Conservation (phyloP, 92 coral and sea anemone genomes). For the Parazoanthus darwini region DNA sequence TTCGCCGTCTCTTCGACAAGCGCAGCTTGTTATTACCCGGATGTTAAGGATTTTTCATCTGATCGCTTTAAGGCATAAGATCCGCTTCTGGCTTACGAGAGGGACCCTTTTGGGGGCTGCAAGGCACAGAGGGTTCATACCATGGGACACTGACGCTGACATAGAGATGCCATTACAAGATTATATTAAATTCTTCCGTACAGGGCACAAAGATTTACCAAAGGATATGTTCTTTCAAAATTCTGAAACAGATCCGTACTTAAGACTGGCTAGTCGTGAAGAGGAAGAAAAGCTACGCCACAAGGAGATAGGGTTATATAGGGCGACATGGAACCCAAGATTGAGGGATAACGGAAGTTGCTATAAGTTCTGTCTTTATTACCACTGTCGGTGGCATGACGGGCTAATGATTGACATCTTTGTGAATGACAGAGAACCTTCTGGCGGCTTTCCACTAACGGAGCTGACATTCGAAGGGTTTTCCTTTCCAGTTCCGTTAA, state of each 20-base stretch:
- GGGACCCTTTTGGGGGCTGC: slow-evolving; percentile 76
- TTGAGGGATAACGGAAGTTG: slow-evolving; percentile 69
- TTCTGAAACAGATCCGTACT: slow-evolving; percentile 51
- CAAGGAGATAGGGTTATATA: slow-evolving; percentile 54
- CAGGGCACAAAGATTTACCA: slow-evolving; percentile 60
- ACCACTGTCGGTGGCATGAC: slow-evolving; percentile 73
- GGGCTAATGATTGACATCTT: slow-evolving; percentile 73
- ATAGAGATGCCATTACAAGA: slow-evolving; percentile 64
- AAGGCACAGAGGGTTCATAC: slow-evolving; percentile 73
- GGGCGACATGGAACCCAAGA: slow-evolving; percentile 62
- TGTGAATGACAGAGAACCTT: slow-evolving; percentile 20
- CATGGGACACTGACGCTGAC: slow-evolving; percentile 74
- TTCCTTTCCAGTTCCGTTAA: slow-evolving; percentile 53
- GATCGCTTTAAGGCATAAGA: slow-evolving; percentile 53
- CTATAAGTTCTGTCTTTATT: slow-evolving; percentile 55
- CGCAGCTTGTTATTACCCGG: slow-evolving; percentile 58
- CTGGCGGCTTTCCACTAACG: slow-evolving; percentile 48
- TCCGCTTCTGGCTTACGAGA: slow-evolving; percentile 58
- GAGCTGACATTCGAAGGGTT: slow-evolving; percentile 68
- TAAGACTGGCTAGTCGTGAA: slow-evolving; percentile 46
- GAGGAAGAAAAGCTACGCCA: slow-evolving; percentile 10
- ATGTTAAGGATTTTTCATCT: slow-evolving; percentile 59
- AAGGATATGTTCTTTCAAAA: slow-evolving; percentile 69
- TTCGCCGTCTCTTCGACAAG: slow-evolving; percentile 47
- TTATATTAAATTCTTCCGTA: slow-evolving; percentile 58